Base-by-base conservation (phyloP, 2,888 invertebrate species). In the Lapara coniferarum region DNA sequence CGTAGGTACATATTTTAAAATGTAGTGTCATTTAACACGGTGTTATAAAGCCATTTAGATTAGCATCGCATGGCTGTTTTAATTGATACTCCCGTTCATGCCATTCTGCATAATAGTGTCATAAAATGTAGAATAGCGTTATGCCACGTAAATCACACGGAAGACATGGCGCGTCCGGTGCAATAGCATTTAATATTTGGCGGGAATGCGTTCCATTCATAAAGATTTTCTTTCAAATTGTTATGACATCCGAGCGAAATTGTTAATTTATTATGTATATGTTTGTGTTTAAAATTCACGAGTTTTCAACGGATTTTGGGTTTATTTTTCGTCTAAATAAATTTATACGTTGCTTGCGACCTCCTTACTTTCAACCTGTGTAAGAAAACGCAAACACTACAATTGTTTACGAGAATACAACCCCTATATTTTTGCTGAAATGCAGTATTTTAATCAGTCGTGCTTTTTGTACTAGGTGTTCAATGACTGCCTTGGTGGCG, bases 51-150 rank as follows among this genome's bases (percentile, higher is more conserved):
- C 51, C 30, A 53, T 66, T 52, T 52, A 53, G 66, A 66, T 66
- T 52, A 63, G 19, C 46, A 63, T 63, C 63, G 63, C 49, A 63
- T 49, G 19, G 49, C 63, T 19, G 49, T 63, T 46, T 46, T 63
- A 63, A 63, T 63, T 63, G 63, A 63, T 63, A 49, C 19, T 49
- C 63, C 19, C 46, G 63, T 63, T 63, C 63, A 63, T 63, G 63
- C 63, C 49, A 49, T 63, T 63, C 63, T 63, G 63, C 46, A 63
- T 49, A 63, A 49, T 49, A 14, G 46, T 49, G 46, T 19, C 49
- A 63, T 63, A 63, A 63, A 63, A 13, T 63, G 63, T 49, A 19
- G 63, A 46, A 63, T 63, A 49, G 49, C 46, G 63, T 63, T 63
- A 63, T 63, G 63, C 63, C 49, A 63, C 63, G 19, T 63, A 63